phyloP scores from a whole-genome alignment of 2,888 invertebrate genomes.

The Acanthococcus lagerstroemiae region DNA sequence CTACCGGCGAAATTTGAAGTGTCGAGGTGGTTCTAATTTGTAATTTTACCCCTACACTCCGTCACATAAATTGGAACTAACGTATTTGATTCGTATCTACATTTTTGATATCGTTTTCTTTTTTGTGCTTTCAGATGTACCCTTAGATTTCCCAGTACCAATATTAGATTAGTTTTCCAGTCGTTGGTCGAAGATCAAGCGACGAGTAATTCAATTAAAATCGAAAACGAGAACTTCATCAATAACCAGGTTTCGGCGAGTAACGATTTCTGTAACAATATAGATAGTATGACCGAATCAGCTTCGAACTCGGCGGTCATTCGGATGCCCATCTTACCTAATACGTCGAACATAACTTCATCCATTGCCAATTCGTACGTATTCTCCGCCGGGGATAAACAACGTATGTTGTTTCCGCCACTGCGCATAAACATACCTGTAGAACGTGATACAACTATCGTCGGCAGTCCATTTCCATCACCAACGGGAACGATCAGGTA shows the following conservation, averaged over 20 bases:
- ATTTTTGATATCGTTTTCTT: constrained; percentile 4
- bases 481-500: constrained; percentile 63
- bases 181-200: constrained; percentile 75
- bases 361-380: constrained; percentile 1
- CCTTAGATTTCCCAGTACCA: constrained; percentile 93
- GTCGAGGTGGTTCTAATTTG: too few species aligned
- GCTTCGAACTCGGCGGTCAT: not conserved
- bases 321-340: not conserved
- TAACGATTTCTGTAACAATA: constrained; percentile 15
- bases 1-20: too few species aligned
- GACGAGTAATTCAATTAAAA: constrained; percentile 36
- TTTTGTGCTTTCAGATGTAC: constrained; percentile 63
- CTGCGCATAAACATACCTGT: constrained; percentile 73
- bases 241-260: constrained; percentile 2
- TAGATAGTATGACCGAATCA: constrained; percentile 7
- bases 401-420: constrained; percentile 52
- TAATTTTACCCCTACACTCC: too few species aligned
- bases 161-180: constrained; percentile 87
- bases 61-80: too few species aligned
- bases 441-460: constrained; percentile 47
- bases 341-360: not conserved
- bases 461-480: constrained; percentile 78
- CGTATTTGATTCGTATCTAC: not conserved
- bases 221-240: not conserved
- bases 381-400: not conserved